Conservation (phyloP, 2,888 invertebrate species). For the Drosophila kokeensis region DNA sequence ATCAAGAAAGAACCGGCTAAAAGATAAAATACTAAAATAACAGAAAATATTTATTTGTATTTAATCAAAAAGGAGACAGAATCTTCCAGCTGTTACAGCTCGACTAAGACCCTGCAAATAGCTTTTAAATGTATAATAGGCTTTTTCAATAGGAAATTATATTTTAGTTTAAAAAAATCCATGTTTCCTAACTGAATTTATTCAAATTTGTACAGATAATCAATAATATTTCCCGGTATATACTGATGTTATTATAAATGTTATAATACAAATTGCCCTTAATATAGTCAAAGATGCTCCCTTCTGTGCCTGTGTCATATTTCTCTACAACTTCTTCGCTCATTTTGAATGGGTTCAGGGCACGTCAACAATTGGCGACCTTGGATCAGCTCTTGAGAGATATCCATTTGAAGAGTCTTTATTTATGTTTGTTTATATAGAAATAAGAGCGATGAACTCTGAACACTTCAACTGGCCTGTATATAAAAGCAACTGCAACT, state of each 20-base stretch:
- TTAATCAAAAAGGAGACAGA: background rate
- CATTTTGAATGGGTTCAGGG: background rate
- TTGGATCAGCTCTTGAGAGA: slow-evolving; percentile 33
- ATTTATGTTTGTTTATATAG: background rate
- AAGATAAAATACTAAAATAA: background rate
- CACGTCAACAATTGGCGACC: slow-evolving; percentile 33
- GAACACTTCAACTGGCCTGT: slow-evolving; percentile 21
- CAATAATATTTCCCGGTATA: too few relatives aligned
- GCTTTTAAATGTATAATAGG: background rate
- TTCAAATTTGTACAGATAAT: too few relatives aligned
- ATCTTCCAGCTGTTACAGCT: background rate
- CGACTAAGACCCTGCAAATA: background rate
- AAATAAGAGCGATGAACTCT: slow-evolving; percentile 29
- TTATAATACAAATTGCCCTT: too few relatives aligned
- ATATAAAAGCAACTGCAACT: slow-evolving; percentile 38
- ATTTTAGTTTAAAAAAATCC: too few relatives aligned
- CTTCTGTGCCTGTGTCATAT: background rate
- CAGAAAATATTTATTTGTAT: background rate
- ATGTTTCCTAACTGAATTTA: too few relatives aligned
- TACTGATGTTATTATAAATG: too few relatives aligned
- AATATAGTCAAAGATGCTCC: background rate
- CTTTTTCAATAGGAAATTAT: too few relatives aligned
- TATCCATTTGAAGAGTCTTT: slow-evolving; percentile 2
- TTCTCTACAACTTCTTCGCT: background rate
- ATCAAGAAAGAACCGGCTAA: slow-evolving; percentile 18